A percentile compares a stretch with the other conserved stretches of the same genome.
Evolutionary conservation across 2,113 vertebrate genomes (phyloP).

Genomic region (Eleginops maclovinus): DNA sequence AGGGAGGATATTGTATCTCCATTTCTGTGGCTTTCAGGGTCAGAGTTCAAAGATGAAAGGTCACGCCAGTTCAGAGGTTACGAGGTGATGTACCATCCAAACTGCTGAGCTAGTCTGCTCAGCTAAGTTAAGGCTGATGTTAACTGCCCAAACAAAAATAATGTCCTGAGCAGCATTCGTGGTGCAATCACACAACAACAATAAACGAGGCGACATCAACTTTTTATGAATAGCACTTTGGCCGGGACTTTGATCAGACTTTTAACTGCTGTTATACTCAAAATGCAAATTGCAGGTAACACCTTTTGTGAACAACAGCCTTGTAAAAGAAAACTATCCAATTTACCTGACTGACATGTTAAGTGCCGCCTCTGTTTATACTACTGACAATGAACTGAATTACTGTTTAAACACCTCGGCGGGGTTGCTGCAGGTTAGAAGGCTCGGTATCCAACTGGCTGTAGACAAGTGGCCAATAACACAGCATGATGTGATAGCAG

Average conservation of each 20-base stretch:
- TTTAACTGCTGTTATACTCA: constrained; percentile 71
- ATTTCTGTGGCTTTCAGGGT: constrained; percentile 82
- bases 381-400: constrained; percentile 73
- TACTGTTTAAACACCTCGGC: constrained; percentile 71
- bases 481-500: constrained; percentile 64
- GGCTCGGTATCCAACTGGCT: constrained; percentile 59
- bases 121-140: constrained; percentile 32
- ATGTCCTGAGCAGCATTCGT: background rate
- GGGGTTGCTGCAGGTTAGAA: constrained; percentile 72
- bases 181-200: constrained; percentile 52
- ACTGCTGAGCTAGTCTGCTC: constrained; percentile 58
- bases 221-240: constrained; percentile 75
- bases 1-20: constrained; percentile 84
- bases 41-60: constrained; percentile 83
- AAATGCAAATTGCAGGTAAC: constrained; percentile 73
- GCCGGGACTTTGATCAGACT: constrained; percentile 73
- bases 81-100: constrained; percentile 75
- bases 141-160: background rate
- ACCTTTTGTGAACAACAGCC: constrained; percentile 61
- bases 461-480: constrained; percentile 70
- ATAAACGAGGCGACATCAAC: constrained; percentile 57
- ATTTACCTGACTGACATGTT: constrained; percentile 70
- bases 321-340: constrained; percentile 74
- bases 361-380: constrained; percentile 72
- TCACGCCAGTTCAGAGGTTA: constrained; percentile 76